A percentile compares a stretch with the other conserved stretches of the same genome.
These are phyloP conservation scores for Antigone vipio DNA, from an alignment of 2,113 vertebrate genomes.

Conservation along the genomic window DNA sequence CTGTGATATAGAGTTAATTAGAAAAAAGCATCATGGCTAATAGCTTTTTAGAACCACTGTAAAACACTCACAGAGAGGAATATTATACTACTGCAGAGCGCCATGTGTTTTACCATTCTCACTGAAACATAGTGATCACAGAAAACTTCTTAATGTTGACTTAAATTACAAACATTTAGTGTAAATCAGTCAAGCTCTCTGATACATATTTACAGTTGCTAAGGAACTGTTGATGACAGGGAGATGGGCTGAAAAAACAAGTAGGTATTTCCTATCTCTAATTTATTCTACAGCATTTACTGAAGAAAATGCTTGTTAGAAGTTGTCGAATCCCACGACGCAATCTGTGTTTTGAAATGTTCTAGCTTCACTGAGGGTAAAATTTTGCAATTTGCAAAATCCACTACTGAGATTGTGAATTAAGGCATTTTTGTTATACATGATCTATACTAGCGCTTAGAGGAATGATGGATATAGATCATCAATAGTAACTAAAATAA, in stretches of 20 bases:
- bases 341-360: background rate
- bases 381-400: background rate
- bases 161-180: background rate
- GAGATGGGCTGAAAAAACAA: background rate
- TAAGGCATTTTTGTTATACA: background rate
- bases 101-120: slow-evolving; percentile 40
- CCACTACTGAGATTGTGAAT: background rate
- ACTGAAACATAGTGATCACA: slow-evolving; percentile 38
- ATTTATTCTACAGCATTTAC: background rate
- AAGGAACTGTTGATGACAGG: background rate
- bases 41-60: slow-evolving; percentile 58
- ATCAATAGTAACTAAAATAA: background rate
- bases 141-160: background rate
- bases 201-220: slow-evolving; percentile 8
- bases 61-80: slow-evolving; percentile 50
- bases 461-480: background rate
- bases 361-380: background rate
- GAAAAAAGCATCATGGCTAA: slow-evolving; percentile 55
- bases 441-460: no score
- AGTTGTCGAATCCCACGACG: rapidly evolving
- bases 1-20: slow-evolving; percentile 61
- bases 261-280: background rate
- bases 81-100: slow-evolving; percentile 39
- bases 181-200: background rate
- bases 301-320: background rate